Evolutionary conservation across 2,888 invertebrate genomes (phyloP).

Genomic region (Monopis laevigella): DNA sequence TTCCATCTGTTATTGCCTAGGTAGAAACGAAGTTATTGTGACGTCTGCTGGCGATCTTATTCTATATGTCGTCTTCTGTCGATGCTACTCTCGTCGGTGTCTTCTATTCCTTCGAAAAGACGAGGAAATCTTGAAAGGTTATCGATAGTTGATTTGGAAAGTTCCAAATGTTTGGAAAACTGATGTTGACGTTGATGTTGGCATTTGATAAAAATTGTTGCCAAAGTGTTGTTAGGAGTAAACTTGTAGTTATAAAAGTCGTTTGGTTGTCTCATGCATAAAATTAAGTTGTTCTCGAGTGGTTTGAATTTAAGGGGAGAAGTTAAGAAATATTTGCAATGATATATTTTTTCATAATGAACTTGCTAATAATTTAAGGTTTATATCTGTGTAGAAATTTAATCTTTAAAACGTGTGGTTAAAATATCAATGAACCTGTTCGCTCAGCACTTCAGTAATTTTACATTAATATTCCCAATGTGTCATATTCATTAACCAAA

Average conservation of each 20-base stretch:
- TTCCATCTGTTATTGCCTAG: slow-evolving; percentile 22
- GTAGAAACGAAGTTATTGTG: slow-evolving; percentile 10
- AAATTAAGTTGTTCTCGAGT: slow-evolving; percentile 62
- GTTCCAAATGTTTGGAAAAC: slow-evolving; percentile 22
- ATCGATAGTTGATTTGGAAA: slow-evolving; percentile 25
- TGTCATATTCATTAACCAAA: too few relatives aligned
- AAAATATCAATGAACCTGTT: neutral
- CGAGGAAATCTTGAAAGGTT: neutral
- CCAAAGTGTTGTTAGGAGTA: slow-evolving; percentile 66
- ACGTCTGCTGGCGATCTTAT: slow-evolving; percentile 7
- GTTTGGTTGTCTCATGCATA: slow-evolving; percentile 65
- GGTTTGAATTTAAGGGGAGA: slow-evolving; percentile 60
- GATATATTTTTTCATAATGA: slow-evolving; percentile 67
- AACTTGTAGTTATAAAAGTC: slow-evolving; percentile 61
- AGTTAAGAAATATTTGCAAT: slow-evolving; percentile 65
- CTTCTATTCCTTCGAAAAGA: slow-evolving; percentile 31
- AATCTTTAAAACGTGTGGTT: slow-evolving; percentile 54
- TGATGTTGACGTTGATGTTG: slow-evolving; percentile 47
- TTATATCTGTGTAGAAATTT: slow-evolving; percentile 64
- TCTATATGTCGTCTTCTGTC: slow-evolving; percentile 33
- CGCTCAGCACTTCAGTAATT: too few relatives aligned
- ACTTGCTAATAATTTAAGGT: slow-evolving; percentile 64
- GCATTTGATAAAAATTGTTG: slow-evolving; percentile 59
- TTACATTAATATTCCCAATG: too few relatives aligned
- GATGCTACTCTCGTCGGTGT: slow-evolving; percentile 39